Percentiles rank a stretch among this genome's conserved stretches.
Evolutionary conservation across 2,797 vertebrate genomes (phyloP).

Genomic region (Chrysolophus pictus): DNA sequence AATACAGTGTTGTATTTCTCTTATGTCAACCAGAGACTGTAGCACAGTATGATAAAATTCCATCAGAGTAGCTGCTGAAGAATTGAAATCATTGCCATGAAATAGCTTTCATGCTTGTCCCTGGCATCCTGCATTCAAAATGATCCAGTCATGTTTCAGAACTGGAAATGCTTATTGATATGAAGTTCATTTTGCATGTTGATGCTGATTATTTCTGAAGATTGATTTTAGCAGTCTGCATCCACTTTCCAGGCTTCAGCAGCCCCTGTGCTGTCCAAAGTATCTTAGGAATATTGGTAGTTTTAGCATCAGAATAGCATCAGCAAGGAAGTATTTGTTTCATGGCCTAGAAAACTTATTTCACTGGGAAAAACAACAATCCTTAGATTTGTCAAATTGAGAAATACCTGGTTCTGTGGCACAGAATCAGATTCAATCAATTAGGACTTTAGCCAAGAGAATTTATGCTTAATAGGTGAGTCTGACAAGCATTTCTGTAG

Average conservation of each 20-base stretch:
- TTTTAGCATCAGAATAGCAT: not conserved
- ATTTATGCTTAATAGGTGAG: not conserved
- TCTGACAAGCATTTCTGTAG: not conserved
- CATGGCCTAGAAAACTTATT: not conserved
- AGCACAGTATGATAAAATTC: slow-evolving; percentile 38
- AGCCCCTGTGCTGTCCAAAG: not conserved
- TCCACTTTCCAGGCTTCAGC: not conserved
- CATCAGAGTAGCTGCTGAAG: not conserved
- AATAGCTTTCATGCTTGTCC: slow-evolving; percentile 35
- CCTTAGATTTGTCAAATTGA: not conserved
- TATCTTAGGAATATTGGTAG: not conserved
- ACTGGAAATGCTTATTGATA: not conserved
- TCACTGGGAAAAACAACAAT: not conserved
- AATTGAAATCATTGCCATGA: slow-evolving; percentile 50
- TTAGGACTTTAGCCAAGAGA: not conserved
- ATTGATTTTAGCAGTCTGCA: not conserved
- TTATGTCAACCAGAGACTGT: not conserved
- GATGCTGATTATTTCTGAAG: slow-evolving; percentile 39
- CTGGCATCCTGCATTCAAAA: not conserved
- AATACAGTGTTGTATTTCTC: slow-evolving; percentile 22
- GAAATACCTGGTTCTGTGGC: rapidly evolving
- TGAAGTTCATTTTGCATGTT: slow-evolving; percentile 12
- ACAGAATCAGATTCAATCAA: not conserved
- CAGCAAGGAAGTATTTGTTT: not conserved
- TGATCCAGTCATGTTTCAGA: not conserved